Percentiles rank a stretch among this genome's conserved stretches.
phyloP scores from a whole-genome alignment of 2,113 vertebrate genomes.

The Recurvirostra avosetta region DNA sequence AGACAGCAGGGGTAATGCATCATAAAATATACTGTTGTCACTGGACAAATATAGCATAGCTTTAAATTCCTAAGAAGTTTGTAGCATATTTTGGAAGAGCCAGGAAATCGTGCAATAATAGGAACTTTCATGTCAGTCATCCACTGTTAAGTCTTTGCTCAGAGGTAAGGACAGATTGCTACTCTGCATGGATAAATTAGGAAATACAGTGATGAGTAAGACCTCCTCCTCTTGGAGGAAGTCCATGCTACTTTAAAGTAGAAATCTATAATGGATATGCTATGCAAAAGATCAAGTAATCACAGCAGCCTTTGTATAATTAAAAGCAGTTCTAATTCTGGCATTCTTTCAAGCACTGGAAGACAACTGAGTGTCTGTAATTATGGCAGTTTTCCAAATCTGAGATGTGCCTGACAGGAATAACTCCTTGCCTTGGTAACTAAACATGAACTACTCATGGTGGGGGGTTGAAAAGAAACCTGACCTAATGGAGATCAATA shows the following conservation, averaged over 20 bases:
- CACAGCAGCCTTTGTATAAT: conserved; percentile 26
- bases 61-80: not conserved
- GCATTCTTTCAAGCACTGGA: conserved; percentile 48
- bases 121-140: not conserved
- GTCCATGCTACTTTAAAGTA: conserved; percentile 28
- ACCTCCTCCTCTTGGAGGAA: conserved; percentile 18
- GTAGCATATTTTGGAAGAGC: not conserved
- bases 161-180: not conserved
- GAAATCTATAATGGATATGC: conserved; percentile 32
- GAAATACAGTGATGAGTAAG: not conserved
- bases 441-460: not conserved
- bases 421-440: conserved; percentile 1
- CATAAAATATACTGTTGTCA: not conserved
- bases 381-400: conserved; percentile 45
- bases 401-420: not conserved
- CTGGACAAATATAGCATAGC: not conserved
- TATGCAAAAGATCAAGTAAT: conserved; percentile 7
- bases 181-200: not conserved
- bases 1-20: not conserved
- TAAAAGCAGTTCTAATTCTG: conserved; percentile 48
- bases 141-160: not conserved
- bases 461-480: not conserved
- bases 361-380: conserved; percentile 46
- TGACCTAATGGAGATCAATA: not conserved
- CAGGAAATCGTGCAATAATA: not conserved